These are phyloP conservation scores for Gorilla gorilla DNA, from an alignment of 2,113 vertebrate genomes.

Conservation along the genomic window DNA sequence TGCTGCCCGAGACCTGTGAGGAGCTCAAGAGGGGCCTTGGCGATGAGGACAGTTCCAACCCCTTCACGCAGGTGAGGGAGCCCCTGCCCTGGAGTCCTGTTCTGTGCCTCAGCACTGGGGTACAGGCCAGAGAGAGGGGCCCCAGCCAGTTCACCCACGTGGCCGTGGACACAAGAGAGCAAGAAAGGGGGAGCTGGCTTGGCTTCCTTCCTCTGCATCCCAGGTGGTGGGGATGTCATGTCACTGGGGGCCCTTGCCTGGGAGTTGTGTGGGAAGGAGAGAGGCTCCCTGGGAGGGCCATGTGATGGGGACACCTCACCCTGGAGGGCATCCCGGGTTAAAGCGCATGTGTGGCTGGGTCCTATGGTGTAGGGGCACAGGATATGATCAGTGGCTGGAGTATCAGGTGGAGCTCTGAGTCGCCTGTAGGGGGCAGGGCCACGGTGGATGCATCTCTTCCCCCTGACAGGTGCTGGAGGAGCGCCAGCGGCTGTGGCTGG, in stretches of 20 bases:
- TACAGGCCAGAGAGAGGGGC: neutral
- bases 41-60: conserved; percentile 88
- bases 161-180: neutral
- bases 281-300: neutral
- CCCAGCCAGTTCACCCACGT: neutral
- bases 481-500: conserved; percentile 96
- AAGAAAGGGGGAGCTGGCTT: neutral
- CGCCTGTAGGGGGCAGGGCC: neutral
- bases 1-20: conserved; percentile 89
- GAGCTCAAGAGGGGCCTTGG: conserved; percentile 94
- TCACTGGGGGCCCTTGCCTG: neutral
- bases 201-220: fast-evolving
- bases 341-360: neutral
- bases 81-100: neutral
- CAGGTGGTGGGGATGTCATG: neutral
- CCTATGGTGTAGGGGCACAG: neutral
- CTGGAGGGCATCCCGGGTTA: neutral
- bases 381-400: neutral
- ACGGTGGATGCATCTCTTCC: neutral
- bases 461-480: conserved; percentile 92
- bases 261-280: neutral
- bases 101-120: neutral
- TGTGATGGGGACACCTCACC: neutral
- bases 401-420: too few relatives aligned
- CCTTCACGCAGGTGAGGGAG: conserved; percentile 92